Evolutionary conservation across 2,797 vertebrate species (phyloP).

Genomic region (Xenopus petersii): DNA sequence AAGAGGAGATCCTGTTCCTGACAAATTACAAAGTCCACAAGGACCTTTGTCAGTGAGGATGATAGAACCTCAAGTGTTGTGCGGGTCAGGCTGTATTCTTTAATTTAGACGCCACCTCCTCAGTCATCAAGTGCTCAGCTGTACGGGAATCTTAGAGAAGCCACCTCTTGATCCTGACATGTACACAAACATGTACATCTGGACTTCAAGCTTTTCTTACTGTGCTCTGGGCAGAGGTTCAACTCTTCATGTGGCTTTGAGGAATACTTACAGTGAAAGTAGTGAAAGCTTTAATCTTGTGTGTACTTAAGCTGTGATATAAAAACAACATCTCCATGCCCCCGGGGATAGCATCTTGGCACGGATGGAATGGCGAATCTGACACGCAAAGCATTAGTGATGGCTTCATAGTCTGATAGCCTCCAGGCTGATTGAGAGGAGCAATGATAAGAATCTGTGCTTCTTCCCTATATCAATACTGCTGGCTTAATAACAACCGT

Average conservation of each 20-base stretch:
- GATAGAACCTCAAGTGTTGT: too few relatives aligned
- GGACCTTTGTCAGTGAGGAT: too few relatives aligned
- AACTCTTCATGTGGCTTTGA: conserved; percentile 1
- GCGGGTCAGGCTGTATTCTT: not conserved
- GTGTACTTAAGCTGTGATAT: too few relatives aligned
- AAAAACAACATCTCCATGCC: not conserved
- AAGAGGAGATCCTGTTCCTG: too few relatives aligned
- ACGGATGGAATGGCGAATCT: not conserved
- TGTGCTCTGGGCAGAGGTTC: conserved; percentile 19
- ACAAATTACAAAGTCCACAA: too few relatives aligned
- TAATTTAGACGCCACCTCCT: not conserved
- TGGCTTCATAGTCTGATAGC: not conserved
- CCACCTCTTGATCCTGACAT: not conserved
- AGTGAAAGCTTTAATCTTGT: conserved; percentile 2
- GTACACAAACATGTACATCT: conserved; percentile 5
- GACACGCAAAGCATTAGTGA: not conserved
- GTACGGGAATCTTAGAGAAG: not conserved
- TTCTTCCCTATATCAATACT: not conserved
- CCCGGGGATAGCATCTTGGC: conserved; percentile 1
- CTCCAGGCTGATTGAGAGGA: not conserved
- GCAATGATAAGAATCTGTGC: conserved; percentile 3
- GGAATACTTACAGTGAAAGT: conserved; percentile 14
- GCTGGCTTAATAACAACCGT: conserved; percentile 1
- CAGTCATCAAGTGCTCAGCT: not conserved
- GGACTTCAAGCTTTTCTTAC: not conserved